Percentiles rank a stretch among this genome's conserved stretches.
phyloP scores from a whole-genome alignment of 2,888 invertebrate species.

The Apodemia hepburni region DNA sequence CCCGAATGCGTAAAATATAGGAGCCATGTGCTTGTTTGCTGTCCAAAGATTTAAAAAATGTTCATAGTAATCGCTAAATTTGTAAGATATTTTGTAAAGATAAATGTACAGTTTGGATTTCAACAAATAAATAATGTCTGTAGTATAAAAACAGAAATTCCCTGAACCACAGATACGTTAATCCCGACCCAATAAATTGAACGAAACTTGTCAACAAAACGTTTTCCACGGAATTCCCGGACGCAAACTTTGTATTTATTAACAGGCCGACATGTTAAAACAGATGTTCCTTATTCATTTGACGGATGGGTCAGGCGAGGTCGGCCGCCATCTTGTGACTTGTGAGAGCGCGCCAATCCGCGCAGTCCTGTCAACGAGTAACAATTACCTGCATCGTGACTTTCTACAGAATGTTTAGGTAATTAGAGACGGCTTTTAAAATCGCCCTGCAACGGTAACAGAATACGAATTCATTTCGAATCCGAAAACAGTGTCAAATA shows the following conservation, averaged over 20 bases:
- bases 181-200: slow-evolving; percentile 36
- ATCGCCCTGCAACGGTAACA: slow-evolving; percentile 24
- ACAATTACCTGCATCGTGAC: slow-evolving; percentile 67
- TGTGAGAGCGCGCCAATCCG: slow-evolving; percentile 65
- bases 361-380: slow-evolving; percentile 62
- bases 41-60: no score
- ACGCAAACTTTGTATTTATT: slow-evolving; percentile 56
- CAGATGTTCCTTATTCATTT: slow-evolving; percentile 74
- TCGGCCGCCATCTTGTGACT: slow-evolving; percentile 70
- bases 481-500: slow-evolving; percentile 15
- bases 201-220: slow-evolving; percentile 34
- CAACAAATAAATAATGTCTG: slow-evolving; percentile 32
- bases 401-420: slow-evolving; percentile 55
- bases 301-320: slow-evolving; percentile 74
- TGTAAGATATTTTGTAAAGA: no score
- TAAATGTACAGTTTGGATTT: no score
- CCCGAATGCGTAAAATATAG: no score
- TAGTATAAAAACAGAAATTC: slow-evolving; percentile 31
- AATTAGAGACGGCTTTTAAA: slow-evolving; percentile 51
- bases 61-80: no score
- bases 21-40: no score
- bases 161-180: slow-evolving; percentile 30
- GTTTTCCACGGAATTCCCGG: slow-evolving; percentile 35
- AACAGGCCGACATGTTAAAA: slow-evolving; percentile 68
- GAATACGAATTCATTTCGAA: slow-evolving; percentile 19